phyloP scores from a whole-genome alignment of 2,797 vertebrate genomes.

The Alfaro cultratus region DNA sequence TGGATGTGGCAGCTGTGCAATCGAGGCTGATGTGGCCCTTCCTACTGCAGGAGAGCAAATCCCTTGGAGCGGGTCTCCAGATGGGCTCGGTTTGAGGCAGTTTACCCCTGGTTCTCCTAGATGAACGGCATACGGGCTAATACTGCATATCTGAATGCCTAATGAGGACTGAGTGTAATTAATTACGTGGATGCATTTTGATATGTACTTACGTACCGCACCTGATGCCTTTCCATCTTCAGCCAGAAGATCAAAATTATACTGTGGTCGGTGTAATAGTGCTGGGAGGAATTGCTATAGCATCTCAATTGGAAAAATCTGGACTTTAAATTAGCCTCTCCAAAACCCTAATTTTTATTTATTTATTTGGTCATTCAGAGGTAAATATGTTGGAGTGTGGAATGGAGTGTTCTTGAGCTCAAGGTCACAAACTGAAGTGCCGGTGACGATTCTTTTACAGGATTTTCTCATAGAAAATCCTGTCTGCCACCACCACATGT shows the following conservation, averaged over 20 bases:
- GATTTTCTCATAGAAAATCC: neutral
- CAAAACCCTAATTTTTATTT: neutral
- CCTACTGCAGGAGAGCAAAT: slow-evolving; percentile 71
- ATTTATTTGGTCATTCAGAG: neutral
- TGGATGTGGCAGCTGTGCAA: slow-evolving; percentile 73
- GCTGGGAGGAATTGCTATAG: neutral
- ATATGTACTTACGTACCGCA: slow-evolving; percentile 54
- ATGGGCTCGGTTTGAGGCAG: slow-evolving; percentile 77
- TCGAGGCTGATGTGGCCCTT: slow-evolving; percentile 63
- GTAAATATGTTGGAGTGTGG: neutral
- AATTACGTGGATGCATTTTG: slow-evolving; percentile 64
- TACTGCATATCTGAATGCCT: slow-evolving; percentile 74
- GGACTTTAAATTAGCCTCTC: neutral
- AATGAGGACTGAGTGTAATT: slow-evolving; percentile 64
- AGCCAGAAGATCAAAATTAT: neutral
- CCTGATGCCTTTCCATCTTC: slow-evolving; percentile 25
- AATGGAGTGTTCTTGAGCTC: neutral
- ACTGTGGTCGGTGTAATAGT: neutral
- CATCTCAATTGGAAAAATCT: neutral
- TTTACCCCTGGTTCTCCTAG: slow-evolving; percentile 63
- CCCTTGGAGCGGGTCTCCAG: slow-evolving; percentile 76
- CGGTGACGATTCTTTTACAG: neutral
- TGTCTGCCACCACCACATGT: neutral
- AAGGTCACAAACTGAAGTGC: neutral
- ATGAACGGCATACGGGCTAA: slow-evolving; percentile 67